Base-by-base conservation (phyloP, 2,888 invertebrate species). In the Amorpha juglandis region DNA sequence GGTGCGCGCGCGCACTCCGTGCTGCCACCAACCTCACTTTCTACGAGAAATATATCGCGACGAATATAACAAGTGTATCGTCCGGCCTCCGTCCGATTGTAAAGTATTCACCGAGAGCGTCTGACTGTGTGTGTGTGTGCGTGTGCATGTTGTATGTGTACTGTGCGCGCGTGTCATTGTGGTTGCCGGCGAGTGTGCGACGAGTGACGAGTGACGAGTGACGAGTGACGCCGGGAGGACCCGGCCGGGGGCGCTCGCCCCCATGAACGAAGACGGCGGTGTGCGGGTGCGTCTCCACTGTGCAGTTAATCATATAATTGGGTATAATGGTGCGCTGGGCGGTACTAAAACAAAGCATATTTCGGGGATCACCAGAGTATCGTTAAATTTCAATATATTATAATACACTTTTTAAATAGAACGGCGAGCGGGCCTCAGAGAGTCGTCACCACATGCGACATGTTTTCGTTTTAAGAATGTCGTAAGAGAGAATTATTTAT, bases 381-480 rank as follows among this genome's bases (percentile, higher is more conserved):
- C 11, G 38, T 42, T 38, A 4, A 53, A 38, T 42, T 55, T 38
- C n/a, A 12, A 21, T 42, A 42, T 19, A 58, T 38, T 42, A 38
- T 58, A 58, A 58, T 58, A 42, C 16, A 42, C 19, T 58, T 55
- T n/a, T 58, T 58, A 58, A 58, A 58, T 58, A 58, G 58, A 58
- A 38, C 42, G 16, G 42, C 58, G 19, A 11, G 19, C 42, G 19
- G 14, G 7, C 58, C 19, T 38, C 19, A 16, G 6, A 16, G 38
- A 16, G 55, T 42, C 19, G 42, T 19, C 38, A 12, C 42, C 58
- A 19, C 42, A 16, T 38, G 12, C 42, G 58, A 42, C 38, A 16
- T 58, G 58, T 58, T 58, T 58, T 58, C 19, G 42, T 58, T 58
- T 38, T 50, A 19, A 58, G 42, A 58, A 58, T 38, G 12, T 42